Evolutionary conservation across 2,113 vertebrate species (phyloP).

Genomic region (Vulpes vulpes): DNA sequence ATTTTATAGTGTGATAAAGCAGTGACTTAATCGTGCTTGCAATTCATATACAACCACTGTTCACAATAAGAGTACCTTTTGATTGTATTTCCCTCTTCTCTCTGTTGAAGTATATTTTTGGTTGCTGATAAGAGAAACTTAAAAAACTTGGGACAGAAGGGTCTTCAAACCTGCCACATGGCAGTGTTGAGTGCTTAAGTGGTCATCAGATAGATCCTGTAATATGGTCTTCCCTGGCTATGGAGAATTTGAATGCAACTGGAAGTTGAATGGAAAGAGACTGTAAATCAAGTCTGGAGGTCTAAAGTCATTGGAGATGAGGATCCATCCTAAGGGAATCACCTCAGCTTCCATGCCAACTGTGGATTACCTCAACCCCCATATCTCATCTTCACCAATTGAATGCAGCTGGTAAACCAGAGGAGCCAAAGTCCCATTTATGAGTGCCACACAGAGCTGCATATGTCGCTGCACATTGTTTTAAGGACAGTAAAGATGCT

Average conservation of each 20-base stretch:
- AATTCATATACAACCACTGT: slow-evolving; percentile 8
- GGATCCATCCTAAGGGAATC: not conserved
- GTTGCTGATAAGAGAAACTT: not conserved
- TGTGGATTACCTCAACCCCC: not conserved
- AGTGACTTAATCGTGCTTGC: slow-evolving; percentile 14
- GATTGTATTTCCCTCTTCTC: slow-evolving; percentile 13
- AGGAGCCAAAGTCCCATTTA: not conserved
- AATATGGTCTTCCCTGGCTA: not conserved
- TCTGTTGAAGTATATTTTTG: not conserved
- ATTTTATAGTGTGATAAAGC: not conserved
- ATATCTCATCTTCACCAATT: not conserved
- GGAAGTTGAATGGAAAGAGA: not conserved
- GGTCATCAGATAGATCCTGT: not conserved
- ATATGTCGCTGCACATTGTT: too few species aligned
- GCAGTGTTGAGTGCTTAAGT: not conserved
- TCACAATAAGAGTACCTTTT: not conserved
- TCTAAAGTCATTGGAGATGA: not conserved
- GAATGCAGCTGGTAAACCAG: not conserved
- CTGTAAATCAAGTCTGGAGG: not conserved
- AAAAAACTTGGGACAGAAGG: not conserved
- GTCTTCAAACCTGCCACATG: not conserved
- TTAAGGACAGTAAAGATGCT: not conserved
- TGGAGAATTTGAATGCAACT: not conserved
- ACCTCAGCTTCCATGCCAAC: not conserved
- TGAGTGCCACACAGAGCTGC: not conserved